Evolutionary conservation across 1,140 invertebrate species (phyloP).

Genomic region (Bombus balteatus): DNA sequence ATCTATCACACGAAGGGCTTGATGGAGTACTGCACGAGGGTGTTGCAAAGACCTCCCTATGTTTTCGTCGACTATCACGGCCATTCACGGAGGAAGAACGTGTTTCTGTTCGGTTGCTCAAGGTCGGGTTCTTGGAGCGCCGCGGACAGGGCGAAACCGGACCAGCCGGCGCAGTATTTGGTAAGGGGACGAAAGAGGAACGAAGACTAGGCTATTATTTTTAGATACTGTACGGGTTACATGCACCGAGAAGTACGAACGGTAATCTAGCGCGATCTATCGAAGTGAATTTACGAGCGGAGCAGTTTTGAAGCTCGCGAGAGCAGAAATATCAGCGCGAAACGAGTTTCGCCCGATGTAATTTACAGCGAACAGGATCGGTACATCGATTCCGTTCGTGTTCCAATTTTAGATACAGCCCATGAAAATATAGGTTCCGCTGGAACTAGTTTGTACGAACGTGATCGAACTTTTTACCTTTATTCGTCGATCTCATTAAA

Average conservation of each 20-base stretch:
- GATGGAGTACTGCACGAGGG: constrained; percentile 85
- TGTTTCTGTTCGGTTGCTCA: constrained; percentile 94
- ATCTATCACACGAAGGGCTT: constrained; percentile 92
- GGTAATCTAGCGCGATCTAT: constrained; percentile 48
- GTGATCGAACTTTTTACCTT: background rate
- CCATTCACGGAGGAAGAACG: constrained; percentile 93
- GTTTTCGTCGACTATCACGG: constrained; percentile 96
- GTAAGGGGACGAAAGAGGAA: constrained; percentile 77
- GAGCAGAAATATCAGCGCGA: background rate
- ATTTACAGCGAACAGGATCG: constrained; percentile 18
- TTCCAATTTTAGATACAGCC: background rate
- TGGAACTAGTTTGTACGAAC: background rate
- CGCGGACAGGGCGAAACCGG: constrained; percentile 83
- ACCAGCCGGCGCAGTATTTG: constrained; percentile 85
- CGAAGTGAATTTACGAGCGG: constrained; percentile 12
- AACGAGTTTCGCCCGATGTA: background rate
- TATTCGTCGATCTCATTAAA: background rate
- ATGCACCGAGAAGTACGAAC: constrained; percentile 8
- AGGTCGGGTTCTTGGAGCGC: constrained; percentile 86
- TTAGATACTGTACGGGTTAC: constrained; percentile 40
- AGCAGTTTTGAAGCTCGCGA: background rate
- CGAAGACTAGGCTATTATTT: constrained; percentile 47
- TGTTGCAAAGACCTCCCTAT: constrained; percentile 85
- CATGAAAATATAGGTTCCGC: background rate
- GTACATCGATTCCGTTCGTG: constrained; percentile 7